Percentiles rank a stretch among this genome's conserved stretches.
These are phyloP conservation scores for Meiosimyza platycephala DNA, from an alignment of 2,888 invertebrate genomes.

Conservation along the genomic window DNA sequence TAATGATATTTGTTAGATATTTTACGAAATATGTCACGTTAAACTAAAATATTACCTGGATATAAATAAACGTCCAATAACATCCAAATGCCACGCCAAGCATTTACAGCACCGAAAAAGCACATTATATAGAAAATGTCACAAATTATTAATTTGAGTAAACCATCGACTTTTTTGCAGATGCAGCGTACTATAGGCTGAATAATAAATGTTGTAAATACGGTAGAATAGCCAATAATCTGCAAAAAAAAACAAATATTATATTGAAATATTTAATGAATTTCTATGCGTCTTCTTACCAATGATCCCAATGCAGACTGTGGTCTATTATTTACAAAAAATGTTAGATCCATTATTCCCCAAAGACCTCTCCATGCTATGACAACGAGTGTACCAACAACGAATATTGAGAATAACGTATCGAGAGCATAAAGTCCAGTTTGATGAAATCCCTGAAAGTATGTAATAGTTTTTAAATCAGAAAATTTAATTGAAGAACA, in stretches of 20 bases:
- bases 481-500: no score
- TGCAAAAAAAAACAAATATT: constrained; percentile 40
- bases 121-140: constrained; percentile 82
- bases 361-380: constrained; percentile 91
- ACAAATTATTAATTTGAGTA: constrained; percentile 76
- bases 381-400: constrained; percentile 86
- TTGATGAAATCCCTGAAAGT: constrained; percentile 77
- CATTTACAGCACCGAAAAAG: constrained; percentile 85
- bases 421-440: constrained; percentile 82
- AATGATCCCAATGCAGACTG: constrained; percentile 82
- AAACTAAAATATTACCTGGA: constrained; percentile 70
- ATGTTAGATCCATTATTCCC: constrained; percentile 82
- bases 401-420: constrained; percentile 85
- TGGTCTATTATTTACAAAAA: constrained; percentile 78
- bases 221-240: constrained; percentile 78
- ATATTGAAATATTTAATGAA: background rate
- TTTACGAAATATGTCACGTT: background rate
- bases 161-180: constrained; percentile 75
- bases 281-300: constrained; percentile 70
- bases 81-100: constrained; percentile 90
- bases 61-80: constrained; percentile 82
- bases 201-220: constrained; percentile 77
- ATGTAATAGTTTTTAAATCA: no score
- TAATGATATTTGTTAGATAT: constrained; percentile 50
- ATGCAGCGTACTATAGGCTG: constrained; percentile 81